phyloP scores from a whole-genome alignment of 2,113 vertebrate genomes.

The Gasterosteus aculeatus region DNA sequence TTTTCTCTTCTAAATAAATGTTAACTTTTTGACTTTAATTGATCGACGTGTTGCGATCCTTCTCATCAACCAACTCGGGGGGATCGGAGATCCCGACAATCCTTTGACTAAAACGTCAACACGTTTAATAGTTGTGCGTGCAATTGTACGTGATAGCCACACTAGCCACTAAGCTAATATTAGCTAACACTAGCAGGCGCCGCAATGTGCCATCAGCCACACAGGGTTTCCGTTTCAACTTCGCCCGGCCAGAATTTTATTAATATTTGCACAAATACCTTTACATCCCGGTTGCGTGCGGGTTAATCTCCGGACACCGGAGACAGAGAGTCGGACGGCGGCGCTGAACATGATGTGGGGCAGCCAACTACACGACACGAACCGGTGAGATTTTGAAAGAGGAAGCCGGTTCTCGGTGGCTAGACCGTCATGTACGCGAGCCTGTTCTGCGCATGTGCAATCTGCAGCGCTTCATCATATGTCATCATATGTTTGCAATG shows the following conservation, averaged over 20 bases:
- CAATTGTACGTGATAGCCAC: not conserved
- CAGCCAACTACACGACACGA: constrained; percentile 12
- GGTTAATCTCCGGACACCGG: constrained; percentile 76
- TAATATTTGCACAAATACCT: constrained; percentile 54
- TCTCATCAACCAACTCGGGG: no score
- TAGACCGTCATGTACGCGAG: constrained; percentile 23
- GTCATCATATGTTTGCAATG: no score
- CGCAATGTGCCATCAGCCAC: constrained; percentile 18
- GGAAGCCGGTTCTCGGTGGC: constrained; percentile 2
- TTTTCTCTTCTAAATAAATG: no score
- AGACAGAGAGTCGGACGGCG: constrained; percentile 73
- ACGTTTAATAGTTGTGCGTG: fast-evolving
- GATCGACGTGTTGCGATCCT: no score
- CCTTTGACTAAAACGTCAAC: not conserved
- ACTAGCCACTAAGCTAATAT: not conserved
- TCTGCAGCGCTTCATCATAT: not conserved
- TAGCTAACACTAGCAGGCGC: constrained; percentile 4
- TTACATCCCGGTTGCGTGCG: constrained; percentile 62
- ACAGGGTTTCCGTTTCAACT: constrained; percentile 3
- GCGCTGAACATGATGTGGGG: constrained; percentile 83
- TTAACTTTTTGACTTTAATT: no score
- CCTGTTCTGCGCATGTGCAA: constrained; percentile 57
- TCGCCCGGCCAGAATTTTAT: not conserved
- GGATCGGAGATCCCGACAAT: no score
- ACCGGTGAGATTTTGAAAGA: constrained; percentile 20